These are phyloP conservation scores for Neuroterus valhalla DNA, from an alignment of 1,140 invertebrate species.

Conservation along the genomic window DNA sequence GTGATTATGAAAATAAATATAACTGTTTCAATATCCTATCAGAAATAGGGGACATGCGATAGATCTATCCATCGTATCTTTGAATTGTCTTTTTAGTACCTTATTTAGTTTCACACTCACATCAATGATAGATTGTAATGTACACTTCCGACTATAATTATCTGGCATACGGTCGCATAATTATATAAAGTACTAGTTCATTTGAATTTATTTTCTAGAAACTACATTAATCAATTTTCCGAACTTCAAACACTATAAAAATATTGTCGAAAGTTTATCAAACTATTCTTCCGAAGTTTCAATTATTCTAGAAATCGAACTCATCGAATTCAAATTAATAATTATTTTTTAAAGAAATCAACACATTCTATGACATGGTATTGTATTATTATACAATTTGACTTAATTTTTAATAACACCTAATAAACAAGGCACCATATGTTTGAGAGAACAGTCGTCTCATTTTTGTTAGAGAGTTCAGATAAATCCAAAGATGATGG, in stretches of 20 bases:
- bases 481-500: not conserved
- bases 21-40: conserved; percentile 5
- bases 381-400: no score
- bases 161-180: not conserved
- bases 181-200: conserved; percentile 1
- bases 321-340: not conserved
- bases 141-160: not conserved
- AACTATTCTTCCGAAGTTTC: no score
- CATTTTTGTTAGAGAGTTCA: not conserved
- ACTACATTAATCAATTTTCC: no score
- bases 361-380: not conserved
- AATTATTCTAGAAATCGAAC: no score
- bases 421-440: not conserved
- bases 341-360: no score
- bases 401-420: no score
- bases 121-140: no score
- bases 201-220: no score
- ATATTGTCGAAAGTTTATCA: no score
- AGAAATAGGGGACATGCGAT: not conserved
- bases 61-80: conserved; percentile 2
- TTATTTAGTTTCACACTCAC: conserved; percentile 5
- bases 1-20: not conserved
- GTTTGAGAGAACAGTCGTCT: not conserved
- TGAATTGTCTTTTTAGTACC: not conserved
- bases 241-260: no score